Evolutionary conservation across 2,888 invertebrate species (phyloP).

Genomic region (Byasa hedistus): DNA sequence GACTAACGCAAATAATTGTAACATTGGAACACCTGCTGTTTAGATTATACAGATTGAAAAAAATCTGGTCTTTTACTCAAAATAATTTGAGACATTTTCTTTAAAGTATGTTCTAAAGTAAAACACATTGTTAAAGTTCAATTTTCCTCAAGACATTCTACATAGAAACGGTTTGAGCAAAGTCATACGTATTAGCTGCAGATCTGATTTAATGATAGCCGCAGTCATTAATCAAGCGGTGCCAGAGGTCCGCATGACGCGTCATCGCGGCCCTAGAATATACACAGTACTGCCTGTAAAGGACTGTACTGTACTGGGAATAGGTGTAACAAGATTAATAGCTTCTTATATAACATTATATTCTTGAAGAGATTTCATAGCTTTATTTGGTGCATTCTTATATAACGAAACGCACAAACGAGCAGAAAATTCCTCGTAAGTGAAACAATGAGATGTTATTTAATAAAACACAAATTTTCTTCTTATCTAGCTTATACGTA

Average conservation of each 20-base stretch:
- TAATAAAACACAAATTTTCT: too few species aligned
- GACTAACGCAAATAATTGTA: too few species aligned
- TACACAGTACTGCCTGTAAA: background rate
- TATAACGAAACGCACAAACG: background rate
- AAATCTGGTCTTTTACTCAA: too few species aligned
- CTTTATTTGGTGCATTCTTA: background rate
- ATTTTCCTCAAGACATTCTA: background rate
- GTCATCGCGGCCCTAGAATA: constrained; percentile 3
- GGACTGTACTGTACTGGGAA: background rate
- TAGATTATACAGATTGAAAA: too few species aligned
- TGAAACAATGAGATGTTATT: too few species aligned
- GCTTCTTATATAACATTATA: background rate
- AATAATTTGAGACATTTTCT: too few species aligned
- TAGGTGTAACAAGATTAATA: constrained; percentile 6
- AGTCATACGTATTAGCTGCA: background rate
- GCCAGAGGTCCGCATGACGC: background rate
- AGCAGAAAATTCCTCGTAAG: too few species aligned
- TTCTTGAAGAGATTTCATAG: background rate
- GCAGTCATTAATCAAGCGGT: constrained; percentile 7
- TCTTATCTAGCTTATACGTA: too few species aligned
- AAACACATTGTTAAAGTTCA: too few species aligned
- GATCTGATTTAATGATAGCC: constrained; percentile 12
- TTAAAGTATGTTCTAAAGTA: too few species aligned
- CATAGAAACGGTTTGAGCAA: background rate
- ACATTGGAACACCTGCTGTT: too few species aligned